Evolutionary conservation across 2,797 vertebrate genomes (phyloP).

Genomic region (Eurystomus glaucurus): DNA sequence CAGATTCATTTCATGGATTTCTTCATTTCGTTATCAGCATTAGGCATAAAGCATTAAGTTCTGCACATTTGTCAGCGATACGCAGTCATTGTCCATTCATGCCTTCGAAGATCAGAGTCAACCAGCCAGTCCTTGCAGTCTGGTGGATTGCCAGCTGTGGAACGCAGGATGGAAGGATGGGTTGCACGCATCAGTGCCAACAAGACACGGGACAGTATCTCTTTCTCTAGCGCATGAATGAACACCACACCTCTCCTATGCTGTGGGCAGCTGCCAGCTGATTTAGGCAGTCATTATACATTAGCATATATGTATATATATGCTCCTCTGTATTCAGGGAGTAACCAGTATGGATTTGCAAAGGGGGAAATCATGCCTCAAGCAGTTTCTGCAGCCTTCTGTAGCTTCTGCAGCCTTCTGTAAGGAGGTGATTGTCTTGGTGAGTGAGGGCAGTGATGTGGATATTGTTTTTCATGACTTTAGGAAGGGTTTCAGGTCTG

Average conservation of each 20-base stretch:
- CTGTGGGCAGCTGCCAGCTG: background rate
- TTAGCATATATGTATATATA: background rate
- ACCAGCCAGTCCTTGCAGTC: background rate
- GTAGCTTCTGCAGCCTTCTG: background rate
- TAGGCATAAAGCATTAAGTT: background rate
- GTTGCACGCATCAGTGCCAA: background rate
- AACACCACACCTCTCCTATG: background rate
- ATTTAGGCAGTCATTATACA: background rate
- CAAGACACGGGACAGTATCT: background rate
- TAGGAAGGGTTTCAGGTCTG: background rate
- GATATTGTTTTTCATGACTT: background rate
- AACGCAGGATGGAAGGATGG: background rate
- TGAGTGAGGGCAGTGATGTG: background rate
- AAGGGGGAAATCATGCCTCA: background rate
- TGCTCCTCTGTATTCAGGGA: background rate
- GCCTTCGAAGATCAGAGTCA: background rate
- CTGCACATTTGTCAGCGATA: background rate
- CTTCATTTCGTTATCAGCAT: background rate
- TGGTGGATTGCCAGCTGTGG: background rate
- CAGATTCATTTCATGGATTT: background rate
- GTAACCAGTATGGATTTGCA: background rate
- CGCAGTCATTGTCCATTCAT: background rate
- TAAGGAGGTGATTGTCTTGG: background rate
- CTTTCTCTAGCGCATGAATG: background rate
- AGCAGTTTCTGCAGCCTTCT: background rate